Base-by-base conservation (phyloP, 2,888 invertebrate species). In the Agrilus biguttatus region DNA sequence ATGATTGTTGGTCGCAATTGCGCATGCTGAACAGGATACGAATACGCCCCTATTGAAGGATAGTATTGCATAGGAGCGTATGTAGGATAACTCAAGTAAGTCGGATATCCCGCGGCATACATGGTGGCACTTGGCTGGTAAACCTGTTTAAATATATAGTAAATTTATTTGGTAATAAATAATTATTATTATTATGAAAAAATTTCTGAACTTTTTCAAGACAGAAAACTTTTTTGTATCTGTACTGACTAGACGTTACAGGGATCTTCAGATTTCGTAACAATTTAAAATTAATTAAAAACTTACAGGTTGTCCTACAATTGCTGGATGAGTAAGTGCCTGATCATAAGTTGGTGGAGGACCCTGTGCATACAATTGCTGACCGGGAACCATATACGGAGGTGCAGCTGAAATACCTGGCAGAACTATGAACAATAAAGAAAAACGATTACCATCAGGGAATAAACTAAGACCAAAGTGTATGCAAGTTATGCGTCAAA, bases 31-130 rank as follows among this genome's bases (percentile, higher is more conserved):
- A 75, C 72, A 35, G 73, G 72, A 47, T 80, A 75, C 32, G 74
- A 72, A 45, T 80, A 75, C 39, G 74, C 73, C 47, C 74, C 73
- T 51, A 76, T 61, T 33, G 75, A 72, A 40, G 79, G 81, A 68
- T 82, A 83, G 68, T 82, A 83, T 61, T 75, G 75, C 66, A 75
- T 69, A 34, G 82, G 81, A 56, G 81, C 80, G 61, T 82, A 83
- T 51, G 80, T 75, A 43, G 82, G 81, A 71, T 82, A 83, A 41
- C 80, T 81, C 56, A 82, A 72, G 63, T 82, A 82, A 12, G 80
- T 79, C 12, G 81, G 81, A 65, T 81, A 82, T 40, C 81, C 81
- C 47, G 66, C 60, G 32, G 77, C 76, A 57, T 79, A 79, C 77
- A 80, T 78, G 1, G 77, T 75, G 19, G 74, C 74, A 1, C 77